phyloP scores from a whole-genome alignment of 53 echinoderm and acorn worm genomes.

The Echinarachnius parma region DNA sequence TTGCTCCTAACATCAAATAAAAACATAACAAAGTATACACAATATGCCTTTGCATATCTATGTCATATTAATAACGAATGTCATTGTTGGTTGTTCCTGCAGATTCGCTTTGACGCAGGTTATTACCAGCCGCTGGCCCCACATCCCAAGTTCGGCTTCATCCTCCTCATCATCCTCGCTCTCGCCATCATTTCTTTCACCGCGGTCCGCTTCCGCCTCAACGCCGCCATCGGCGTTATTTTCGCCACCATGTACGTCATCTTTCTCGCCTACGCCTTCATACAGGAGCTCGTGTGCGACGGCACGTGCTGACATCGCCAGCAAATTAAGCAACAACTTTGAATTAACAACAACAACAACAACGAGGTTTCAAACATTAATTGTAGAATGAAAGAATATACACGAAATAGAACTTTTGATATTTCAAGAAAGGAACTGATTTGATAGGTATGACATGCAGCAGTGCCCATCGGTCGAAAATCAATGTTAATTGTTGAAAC shows the following conservation, averaged over 20 bases:
- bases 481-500: too few relatives aligned
- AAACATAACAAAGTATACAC: too few relatives aligned
- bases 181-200: slow-evolving; percentile 69
- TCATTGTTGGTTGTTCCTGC: too few relatives aligned
- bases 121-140: slow-evolving; percentile 55
- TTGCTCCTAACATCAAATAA: too few relatives aligned
- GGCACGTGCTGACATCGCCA: slow-evolving; percentile 69
- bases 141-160: slow-evolving; percentile 96
- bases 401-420: too few relatives aligned
- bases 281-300: slow-evolving; percentile 80
- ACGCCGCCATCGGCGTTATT: slow-evolving; percentile 62
- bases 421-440: too few relatives aligned
- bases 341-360: neutral
- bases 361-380: neutral
- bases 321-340: neutral
- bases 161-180: slow-evolving; percentile 71
- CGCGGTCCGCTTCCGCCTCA: slow-evolving; percentile 85
- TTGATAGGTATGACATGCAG: too few relatives aligned
- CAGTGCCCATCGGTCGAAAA: too few relatives aligned
- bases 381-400: too few relatives aligned
- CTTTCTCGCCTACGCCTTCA: slow-evolving; percentile 80
- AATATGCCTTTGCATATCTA: too few relatives aligned
- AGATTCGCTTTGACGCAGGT: slow-evolving; percentile 13
- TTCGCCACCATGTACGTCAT: slow-evolving; percentile 80
- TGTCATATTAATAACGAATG: too few relatives aligned